A percentile compares a stretch with the other conserved stretches of the same genome.
These are phyloP conservation scores for Hirundichthys speculiger DNA, from an alignment of 2,113 vertebrate species.

Conservation along the genomic window DNA sequence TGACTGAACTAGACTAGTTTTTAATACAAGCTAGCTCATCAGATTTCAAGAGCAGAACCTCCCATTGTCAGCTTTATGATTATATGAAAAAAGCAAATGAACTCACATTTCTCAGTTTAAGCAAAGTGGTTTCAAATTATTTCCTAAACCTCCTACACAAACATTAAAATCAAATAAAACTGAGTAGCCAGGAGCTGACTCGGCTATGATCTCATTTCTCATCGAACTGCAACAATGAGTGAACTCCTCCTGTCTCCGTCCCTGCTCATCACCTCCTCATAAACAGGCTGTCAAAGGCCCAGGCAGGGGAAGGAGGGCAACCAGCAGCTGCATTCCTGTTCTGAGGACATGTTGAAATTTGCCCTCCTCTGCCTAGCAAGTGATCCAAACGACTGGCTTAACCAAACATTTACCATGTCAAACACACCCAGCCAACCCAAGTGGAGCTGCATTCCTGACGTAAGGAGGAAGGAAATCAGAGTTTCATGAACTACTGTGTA, in stretches of 20 bases:
- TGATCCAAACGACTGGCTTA: conserved; percentile 37
- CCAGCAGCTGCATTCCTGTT: conserved; percentile 65
- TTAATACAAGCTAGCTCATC: no score
- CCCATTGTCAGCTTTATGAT: no score
- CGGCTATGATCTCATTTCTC: conserved; percentile 30
- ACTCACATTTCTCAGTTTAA: background rate
- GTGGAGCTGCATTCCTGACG: conserved; percentile 14
- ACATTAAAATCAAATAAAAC: background rate
- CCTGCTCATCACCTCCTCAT: conserved; percentile 75
- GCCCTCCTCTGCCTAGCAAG: conserved; percentile 41
- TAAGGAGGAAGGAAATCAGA: background rate
- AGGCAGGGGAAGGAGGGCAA: conserved; percentile 13
- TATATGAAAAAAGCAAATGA: background rate
- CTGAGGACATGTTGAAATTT: conserved; percentile 73
- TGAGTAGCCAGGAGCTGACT: conserved; percentile 18
- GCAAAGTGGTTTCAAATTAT: background rate
- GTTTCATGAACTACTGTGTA: conserved; percentile 11
- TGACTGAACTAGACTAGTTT: no score
- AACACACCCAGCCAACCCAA: conserved; percentile 33
- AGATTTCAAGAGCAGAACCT: no score
- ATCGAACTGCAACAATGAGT: conserved; percentile 23
- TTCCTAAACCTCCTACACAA: background rate
- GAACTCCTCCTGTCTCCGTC: conserved; percentile 21
- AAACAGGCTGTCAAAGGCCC: conserved; percentile 50
- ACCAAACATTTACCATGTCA: conserved; percentile 46